Conservation (phyloP, 2,113 vertebrate genomes). For the Anser brachyrhynchus region DNA sequence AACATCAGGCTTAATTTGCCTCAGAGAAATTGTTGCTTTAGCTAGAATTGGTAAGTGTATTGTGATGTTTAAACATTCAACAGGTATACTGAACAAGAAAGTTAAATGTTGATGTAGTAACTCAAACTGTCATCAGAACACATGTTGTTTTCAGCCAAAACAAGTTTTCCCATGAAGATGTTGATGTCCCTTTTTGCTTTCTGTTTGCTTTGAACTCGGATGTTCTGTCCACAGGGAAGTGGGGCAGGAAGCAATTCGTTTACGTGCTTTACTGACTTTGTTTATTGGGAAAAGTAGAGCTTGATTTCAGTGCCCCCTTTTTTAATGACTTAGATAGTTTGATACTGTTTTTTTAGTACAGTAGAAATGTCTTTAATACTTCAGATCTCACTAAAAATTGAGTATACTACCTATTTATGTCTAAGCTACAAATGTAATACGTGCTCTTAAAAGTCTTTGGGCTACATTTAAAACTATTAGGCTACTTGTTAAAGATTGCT, state of each 20-base stretch:
- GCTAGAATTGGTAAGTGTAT: not conserved
- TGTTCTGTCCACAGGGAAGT: accelerated
- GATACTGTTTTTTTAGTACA: not conserved
- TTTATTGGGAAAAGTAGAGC: not conserved
- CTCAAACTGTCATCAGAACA: not conserved
- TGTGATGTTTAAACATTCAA: slow-evolving; percentile 33
- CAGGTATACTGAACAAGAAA: not conserved
- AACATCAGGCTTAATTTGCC: not conserved
- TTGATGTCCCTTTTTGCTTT: not conserved
- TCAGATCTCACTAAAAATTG: not conserved
- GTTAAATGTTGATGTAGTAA: slow-evolving; percentile 44
- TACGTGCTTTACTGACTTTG: not conserved
- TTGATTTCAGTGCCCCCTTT: not conserved
- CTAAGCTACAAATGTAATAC: accelerated
- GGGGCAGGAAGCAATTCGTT: not conserved
- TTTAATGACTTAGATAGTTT: not conserved
- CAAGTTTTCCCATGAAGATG: not conserved
- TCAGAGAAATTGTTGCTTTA: not conserved
- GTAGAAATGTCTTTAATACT: not conserved
- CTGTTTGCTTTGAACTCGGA: not conserved
- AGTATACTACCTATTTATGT: not conserved
- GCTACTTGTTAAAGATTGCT: not conserved
- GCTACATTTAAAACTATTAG: not conserved
- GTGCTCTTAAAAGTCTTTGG: not conserved
- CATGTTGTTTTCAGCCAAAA: not conserved